These are phyloP conservation scores for Morphnarchus princeps DNA, from an alignment of 2,113 vertebrate genomes.

Conservation along the genomic window DNA sequence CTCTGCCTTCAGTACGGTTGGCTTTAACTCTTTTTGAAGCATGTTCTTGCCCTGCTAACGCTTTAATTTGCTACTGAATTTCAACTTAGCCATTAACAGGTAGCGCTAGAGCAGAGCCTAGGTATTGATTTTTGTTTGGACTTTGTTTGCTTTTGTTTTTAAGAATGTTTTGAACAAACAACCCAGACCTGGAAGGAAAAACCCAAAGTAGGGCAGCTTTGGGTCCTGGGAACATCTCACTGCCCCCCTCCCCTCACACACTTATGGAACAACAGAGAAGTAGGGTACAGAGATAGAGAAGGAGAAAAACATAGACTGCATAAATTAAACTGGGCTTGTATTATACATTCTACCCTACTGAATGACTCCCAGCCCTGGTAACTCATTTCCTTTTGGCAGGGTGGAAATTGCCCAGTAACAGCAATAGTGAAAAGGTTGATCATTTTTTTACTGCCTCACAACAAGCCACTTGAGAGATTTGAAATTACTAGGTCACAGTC, in stretches of 20 bases:
- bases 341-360: background rate
- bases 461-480: background rate
- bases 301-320: background rate
- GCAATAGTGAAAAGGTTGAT: background rate
- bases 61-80: background rate
- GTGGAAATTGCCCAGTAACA: background rate
- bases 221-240: background rate
- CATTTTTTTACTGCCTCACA: background rate
- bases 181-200: background rate
- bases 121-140: background rate
- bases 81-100: background rate
- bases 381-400: background rate
- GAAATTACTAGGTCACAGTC: constrained; percentile 18
- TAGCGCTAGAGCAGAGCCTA: background rate
- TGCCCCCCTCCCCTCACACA: fast-evolving
- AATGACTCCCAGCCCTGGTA: background rate
- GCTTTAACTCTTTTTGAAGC: background rate
- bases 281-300: background rate
- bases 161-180: background rate
- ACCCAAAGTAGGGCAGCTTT: background rate
- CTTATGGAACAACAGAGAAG: background rate
- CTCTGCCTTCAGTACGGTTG: background rate
- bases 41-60: background rate
- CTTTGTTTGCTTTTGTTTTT: background rate
- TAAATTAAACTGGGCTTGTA: background rate